phyloP scores from a whole-genome alignment of 2,797 vertebrate genomes.

The Acestrorhynchus altus region DNA sequence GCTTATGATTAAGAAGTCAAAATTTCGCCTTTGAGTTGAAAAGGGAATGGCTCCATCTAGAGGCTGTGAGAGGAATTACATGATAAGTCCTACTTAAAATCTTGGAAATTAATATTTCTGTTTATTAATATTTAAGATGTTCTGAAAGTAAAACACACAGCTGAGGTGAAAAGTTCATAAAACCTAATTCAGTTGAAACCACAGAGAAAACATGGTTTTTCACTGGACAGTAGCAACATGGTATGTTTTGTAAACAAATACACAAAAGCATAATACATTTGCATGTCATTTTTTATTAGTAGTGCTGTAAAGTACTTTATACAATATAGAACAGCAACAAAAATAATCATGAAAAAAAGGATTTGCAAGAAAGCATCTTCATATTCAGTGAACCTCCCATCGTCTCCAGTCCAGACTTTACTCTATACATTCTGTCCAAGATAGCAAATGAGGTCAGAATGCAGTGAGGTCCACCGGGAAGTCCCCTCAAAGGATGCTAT shows the following conservation, averaged over 20 bases:
- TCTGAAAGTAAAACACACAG: no score
- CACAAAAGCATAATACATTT: neutral
- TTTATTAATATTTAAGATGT: no score
- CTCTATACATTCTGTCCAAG: neutral
- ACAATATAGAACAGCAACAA: constrained; percentile 13
- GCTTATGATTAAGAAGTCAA: neutral
- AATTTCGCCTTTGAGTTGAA: neutral
- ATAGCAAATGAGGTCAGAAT: neutral
- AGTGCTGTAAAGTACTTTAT: constrained; percentile 4
- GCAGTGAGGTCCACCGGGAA: neutral
- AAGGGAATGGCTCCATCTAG: constrained; percentile 17
- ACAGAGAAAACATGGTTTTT: no score
- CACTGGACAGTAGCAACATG: no score
- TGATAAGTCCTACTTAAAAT: neutral
- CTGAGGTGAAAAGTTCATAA: no score
- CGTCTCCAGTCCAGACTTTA: neutral
- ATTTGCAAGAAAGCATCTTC: constrained; percentile 2
- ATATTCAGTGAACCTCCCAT: neutral
- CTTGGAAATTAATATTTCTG: neutral
- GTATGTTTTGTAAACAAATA: neutral
- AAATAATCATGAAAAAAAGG: neutral
- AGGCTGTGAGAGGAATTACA: neutral
- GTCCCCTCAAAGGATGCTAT: neutral
- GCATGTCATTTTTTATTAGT: constrained; percentile 23
- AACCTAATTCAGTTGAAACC: no score